Evolutionary conservation across 2,113 vertebrate genomes (phyloP), one percentile per base, ranked within the genome.

Genomic region (Nothocercus julius): DNA sequence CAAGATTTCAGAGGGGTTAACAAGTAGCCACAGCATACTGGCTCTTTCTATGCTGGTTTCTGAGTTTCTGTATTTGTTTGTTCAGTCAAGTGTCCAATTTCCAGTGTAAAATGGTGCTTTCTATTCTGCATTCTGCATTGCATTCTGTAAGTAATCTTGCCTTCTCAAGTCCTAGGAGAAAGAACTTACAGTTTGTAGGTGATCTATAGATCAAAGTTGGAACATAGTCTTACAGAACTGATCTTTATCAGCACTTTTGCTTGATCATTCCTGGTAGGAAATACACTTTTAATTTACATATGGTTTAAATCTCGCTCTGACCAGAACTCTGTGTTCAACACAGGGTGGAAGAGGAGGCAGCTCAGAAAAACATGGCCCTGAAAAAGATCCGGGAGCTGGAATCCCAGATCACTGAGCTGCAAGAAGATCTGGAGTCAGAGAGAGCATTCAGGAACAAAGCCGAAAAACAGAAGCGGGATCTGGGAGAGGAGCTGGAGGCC

Each of bases 351-450:
- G 99, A 99, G 81, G 99, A 99, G 95, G 98, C 99, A 12, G 97
- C 98, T 3, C 99, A 99, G 96, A 99, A 99, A 97, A 99, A 99
- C 88, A 92, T 99, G 97, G 99, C 99, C 59, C 97, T 99, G 67
- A 99, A 99, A 93, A 99, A 99, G 97, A 99, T 99, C 85, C 98
- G 99, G 8, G 99, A 99, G 95, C 96, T 99, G 7, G 99, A 99
- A 91, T 98, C 99, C 14, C 99, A 99, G 97, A 98, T 99, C 84
- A 98, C 98, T 1, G 99, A 99, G 53, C 98, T 99, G 63, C 99
- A 99, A 96, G 99, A 99, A 92, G 99, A 99, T 87, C 87, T 99
- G 88, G 99, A 99, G 30, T 98, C 99, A 17, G 99, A 99, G 97
- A 97, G 97, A 53, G 98, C 97, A 27, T 98, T 98, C 9, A 98